Evolutionary conservation across 2,113 vertebrate species (phyloP).

Genomic region (Myotis davidii): DNA sequence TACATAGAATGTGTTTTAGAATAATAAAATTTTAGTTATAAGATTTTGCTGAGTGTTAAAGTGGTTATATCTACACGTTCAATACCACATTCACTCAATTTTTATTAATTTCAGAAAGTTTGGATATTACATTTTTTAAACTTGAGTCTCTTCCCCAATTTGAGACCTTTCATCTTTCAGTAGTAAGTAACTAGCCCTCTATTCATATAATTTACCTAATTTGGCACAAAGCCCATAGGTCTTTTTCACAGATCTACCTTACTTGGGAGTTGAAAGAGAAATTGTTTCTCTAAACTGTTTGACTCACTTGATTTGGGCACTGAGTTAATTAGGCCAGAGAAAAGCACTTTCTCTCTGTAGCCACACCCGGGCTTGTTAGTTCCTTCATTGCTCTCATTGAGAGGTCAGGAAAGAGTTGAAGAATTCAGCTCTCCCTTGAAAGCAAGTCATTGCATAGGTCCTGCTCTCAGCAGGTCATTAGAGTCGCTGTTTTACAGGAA

Average conservation of each 20-base stretch:
- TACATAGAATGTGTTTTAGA: not conserved
- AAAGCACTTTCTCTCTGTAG: not conserved
- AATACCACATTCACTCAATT: not conserved
- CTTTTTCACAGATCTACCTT: not conserved
- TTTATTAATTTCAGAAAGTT: not conserved
- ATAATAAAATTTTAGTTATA: not conserved
- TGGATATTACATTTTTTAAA: not conserved
- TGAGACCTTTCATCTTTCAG: not conserved
- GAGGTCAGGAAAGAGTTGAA: not conserved
- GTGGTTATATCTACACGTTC: not conserved
- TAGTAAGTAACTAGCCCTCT: not conserved
- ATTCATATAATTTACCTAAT: not conserved
- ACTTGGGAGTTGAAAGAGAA: not conserved
- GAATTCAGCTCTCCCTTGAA: not conserved
- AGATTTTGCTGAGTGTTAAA: not conserved
- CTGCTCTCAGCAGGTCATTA: not conserved
- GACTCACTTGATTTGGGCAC: not conserved
- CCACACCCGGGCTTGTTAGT: not conserved
- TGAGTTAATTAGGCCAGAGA: not conserved
- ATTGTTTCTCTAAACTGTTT: not conserved
- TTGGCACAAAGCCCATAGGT: not conserved
- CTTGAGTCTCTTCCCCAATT: not conserved
- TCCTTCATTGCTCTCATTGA: not conserved
- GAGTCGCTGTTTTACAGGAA: not conserved
- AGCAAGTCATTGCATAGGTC: not conserved